These are phyloP conservation scores for Aythya baeri DNA, from an alignment of 2,113 vertebrate species.

Conservation along the genomic window DNA sequence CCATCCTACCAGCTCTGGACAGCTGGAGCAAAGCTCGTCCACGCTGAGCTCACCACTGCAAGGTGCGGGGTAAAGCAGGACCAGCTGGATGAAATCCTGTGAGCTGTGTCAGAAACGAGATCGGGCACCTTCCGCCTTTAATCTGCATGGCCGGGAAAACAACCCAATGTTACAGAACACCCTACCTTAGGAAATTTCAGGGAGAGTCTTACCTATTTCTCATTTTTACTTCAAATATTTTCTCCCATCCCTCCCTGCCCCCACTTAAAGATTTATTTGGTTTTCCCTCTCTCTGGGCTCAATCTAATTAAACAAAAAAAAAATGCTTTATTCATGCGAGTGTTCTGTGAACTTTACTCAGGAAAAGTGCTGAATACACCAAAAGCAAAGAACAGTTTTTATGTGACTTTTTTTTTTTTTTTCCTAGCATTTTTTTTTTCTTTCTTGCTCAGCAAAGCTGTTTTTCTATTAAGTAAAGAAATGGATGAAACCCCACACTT, in stretches of 20 bases:
- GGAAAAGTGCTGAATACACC: constrained; percentile 49
- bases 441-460: constrained; percentile 29
- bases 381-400: constrained; percentile 42
- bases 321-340: constrained; percentile 20
- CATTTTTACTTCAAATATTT: neutral
- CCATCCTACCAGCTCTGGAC: neutral
- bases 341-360: constrained; percentile 35
- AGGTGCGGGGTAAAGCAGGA: neutral
- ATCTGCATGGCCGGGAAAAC: neutral
- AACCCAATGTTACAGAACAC: neutral
- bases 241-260: neutral
- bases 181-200: neutral
- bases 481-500: neutral
- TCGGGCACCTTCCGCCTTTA: neutral
- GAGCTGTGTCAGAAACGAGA: neutral
- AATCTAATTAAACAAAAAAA: constrained; percentile 63
- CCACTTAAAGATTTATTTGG: constrained; percentile 37
- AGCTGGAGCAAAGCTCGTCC: neutral
- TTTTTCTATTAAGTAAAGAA: constrained; percentile 15
- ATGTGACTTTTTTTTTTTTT: neutral
- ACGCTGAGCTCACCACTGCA: neutral
- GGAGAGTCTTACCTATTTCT: neutral
- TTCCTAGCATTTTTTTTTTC: neutral
- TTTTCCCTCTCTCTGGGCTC: constrained; percentile 4
- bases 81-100: neutral